Evolutionary conservation across 2,888 invertebrate species (phyloP).

Genomic region (Epistrophe eligans): DNA sequence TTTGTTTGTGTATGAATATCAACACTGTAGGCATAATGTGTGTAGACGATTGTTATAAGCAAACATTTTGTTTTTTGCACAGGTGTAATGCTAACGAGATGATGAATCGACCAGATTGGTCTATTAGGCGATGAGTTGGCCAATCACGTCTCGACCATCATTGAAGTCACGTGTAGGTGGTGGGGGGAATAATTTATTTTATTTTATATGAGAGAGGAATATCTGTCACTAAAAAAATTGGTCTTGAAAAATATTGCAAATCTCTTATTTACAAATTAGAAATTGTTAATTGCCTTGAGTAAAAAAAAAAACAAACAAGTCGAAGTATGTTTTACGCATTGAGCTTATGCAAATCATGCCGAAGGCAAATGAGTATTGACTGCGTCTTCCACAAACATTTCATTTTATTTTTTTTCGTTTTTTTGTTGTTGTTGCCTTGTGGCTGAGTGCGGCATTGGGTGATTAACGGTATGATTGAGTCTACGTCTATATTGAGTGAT

Average conservation of each 20-base stretch:
- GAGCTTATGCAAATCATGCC: slow-evolving; percentile 58
- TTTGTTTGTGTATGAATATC: slow-evolving; percentile 5
- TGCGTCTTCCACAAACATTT: slow-evolving; percentile 37
- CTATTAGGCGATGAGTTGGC: slow-evolving; percentile 63
- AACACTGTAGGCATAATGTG: slow-evolving; percentile 23
- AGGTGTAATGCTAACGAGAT: slow-evolving; percentile 70
- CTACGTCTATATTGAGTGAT: slow-evolving; percentile 7
- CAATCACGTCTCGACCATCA: slow-evolving; percentile 70
- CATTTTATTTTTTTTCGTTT: slow-evolving; percentile 13
- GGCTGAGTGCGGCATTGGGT: slow-evolving; percentile 54
- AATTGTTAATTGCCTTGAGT: slow-evolving; percentile 70
- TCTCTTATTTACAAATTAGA: slow-evolving; percentile 41
- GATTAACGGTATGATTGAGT: slow-evolving; percentile 67
- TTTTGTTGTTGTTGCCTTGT: slow-evolving; percentile 25
- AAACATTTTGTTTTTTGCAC: slow-evolving; percentile 42
- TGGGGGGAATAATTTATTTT: slow-evolving; percentile 43
- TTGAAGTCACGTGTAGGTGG: slow-evolving; percentile 48
- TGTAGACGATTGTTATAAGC: slow-evolving; percentile 58
- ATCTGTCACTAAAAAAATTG: slow-evolving; percentile 53
- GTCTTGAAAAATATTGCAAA: slow-evolving; percentile 56
- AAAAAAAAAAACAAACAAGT: neutral
- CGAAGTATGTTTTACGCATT: slow-evolving; percentile 52
- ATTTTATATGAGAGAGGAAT: slow-evolving; percentile 28
- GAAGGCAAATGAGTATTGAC: slow-evolving; percentile 32
- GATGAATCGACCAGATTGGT: slow-evolving; percentile 72